Evolutionary conservation across 1,140 invertebrate genomes (phyloP).

Genomic region (Eupeodes corollae): DNA sequence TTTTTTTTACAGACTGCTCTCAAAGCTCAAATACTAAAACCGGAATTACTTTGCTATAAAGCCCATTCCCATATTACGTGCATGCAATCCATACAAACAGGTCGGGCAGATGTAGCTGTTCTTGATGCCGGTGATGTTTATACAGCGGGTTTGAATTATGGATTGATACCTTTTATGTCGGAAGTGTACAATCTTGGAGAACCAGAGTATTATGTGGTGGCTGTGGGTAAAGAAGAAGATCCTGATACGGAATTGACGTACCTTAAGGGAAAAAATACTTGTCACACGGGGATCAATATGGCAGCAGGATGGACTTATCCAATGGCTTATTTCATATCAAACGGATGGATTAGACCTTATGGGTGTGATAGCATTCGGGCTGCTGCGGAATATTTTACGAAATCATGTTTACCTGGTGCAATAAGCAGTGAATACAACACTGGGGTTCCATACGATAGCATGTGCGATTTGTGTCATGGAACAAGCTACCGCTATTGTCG

Average conservation of each 20-base stretch:
- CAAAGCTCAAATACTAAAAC: conserved; percentile 77
- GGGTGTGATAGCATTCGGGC: conserved; percentile 81
- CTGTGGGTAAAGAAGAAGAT: conserved; percentile 81
- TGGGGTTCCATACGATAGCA: conserved; percentile 70
- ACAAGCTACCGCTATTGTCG: conserved; percentile 68
- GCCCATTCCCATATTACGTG: conserved; percentile 78
- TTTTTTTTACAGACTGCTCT: conserved; percentile 55
- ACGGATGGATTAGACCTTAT: conserved; percentile 83
- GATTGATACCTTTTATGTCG: conserved; percentile 75
- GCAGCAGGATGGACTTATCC: conserved; percentile 95
- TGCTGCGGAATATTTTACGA: conserved; percentile 85
- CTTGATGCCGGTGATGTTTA: conserved; percentile 91
- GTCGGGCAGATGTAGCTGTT: conserved; percentile 76
- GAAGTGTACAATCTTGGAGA: conserved; percentile 79
- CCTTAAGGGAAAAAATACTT: conserved; percentile 78
- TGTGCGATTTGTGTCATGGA: conserved; percentile 91
- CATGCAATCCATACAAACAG: conserved; percentile 69
- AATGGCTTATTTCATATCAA: conserved; percentile 82
- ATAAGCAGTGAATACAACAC: conserved; percentile 73
- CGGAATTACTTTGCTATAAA: conserved; percentile 76
- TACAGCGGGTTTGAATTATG: conserved; percentile 69
- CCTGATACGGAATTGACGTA: conserved; percentile 77
- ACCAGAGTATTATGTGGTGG: conserved; percentile 87
- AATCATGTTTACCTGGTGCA: conserved; percentile 82
- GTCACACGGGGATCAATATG: conserved; percentile 82